phyloP scores from a whole-genome alignment of 1,140 invertebrate genomes.

The Littorina saxatilis region DNA sequence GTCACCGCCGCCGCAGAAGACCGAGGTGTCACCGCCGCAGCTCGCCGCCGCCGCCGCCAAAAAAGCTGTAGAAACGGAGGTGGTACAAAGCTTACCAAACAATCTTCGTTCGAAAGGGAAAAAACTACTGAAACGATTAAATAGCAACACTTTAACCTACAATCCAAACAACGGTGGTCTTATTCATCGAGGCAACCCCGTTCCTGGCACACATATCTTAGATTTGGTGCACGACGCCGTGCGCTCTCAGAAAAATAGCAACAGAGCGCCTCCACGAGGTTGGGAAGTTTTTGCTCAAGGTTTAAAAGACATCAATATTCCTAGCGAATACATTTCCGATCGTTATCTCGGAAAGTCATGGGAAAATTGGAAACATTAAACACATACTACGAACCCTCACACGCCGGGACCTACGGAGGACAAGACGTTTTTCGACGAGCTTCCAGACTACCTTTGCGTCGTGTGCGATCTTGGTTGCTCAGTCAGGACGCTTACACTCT shows the following conservation, averaged over 20 bases:
- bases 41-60: neutral
- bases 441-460: neutral
- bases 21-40: too few species aligned
- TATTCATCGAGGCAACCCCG: neutral
- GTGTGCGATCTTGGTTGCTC: constrained; percentile 30
- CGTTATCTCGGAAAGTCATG: neutral
- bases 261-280: neutral
- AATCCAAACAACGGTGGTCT: constrained; percentile 4
- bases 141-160: neutral
- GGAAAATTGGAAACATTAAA: neutral
- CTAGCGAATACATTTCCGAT: neutral
- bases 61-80: neutral
- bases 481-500: constrained; percentile 41
- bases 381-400: constrained; percentile 6
- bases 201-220: constrained; percentile 2
- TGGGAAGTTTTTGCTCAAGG: constrained; percentile 15
- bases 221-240: constrained; percentile 26
- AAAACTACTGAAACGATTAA: constrained; percentile 1
- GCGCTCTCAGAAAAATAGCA: constrained; percentile 4
- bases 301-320: too few species aligned
- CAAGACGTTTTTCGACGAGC: neutral
- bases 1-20: neutral
- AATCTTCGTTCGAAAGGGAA: neutral
- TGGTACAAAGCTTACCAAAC: neutral
- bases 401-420: constrained; percentile 16